phyloP scores from a whole-genome alignment of 1,140 invertebrate species.

The Archivesica marissinica region DNA sequence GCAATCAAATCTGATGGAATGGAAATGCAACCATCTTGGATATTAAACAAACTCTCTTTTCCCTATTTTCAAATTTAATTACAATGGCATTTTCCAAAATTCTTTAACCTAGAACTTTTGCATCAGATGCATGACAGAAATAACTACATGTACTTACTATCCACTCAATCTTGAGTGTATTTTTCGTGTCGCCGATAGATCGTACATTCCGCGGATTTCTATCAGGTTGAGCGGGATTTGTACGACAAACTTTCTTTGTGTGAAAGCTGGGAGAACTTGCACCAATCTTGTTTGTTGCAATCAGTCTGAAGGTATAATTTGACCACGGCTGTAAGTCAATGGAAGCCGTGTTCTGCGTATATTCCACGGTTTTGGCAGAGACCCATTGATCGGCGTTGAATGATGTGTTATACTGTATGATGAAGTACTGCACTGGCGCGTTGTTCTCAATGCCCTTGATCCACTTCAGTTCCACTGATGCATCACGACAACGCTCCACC shows the following conservation, averaged over 20 bases:
- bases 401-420: conserved; percentile 96
- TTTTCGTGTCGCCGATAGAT: conserved; percentile 93
- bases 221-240: conserved; percentile 91
- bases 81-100: too few species aligned
- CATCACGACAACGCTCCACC: conserved; percentile 85
- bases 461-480: conserved; percentile 88
- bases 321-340: conserved; percentile 89
- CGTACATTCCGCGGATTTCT: conserved; percentile 98
- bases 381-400: conserved; percentile 96
- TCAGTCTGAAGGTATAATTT: conserved; percentile 98
- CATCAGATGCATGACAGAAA: too few species aligned
- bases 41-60: too few species aligned
- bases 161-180: conserved; percentile 97
- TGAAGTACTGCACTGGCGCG: conserved; percentile 95
- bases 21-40: too few species aligned
- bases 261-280: conserved; percentile 77
- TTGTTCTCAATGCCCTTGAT: conserved; percentile 94
- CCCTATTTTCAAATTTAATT: too few species aligned
- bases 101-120: too few species aligned
- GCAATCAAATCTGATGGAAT: too few species aligned
- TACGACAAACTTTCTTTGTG: conserved; percentile 83
- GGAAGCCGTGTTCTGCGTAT: conserved; percentile 67
- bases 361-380: conserved; percentile 67
- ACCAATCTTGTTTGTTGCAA: conserved; percentile 97
- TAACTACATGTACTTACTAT: conserved; percentile 89